Conservation (phyloP, 2,113 vertebrate genomes). For the Ctenomys sociabilis region DNA sequence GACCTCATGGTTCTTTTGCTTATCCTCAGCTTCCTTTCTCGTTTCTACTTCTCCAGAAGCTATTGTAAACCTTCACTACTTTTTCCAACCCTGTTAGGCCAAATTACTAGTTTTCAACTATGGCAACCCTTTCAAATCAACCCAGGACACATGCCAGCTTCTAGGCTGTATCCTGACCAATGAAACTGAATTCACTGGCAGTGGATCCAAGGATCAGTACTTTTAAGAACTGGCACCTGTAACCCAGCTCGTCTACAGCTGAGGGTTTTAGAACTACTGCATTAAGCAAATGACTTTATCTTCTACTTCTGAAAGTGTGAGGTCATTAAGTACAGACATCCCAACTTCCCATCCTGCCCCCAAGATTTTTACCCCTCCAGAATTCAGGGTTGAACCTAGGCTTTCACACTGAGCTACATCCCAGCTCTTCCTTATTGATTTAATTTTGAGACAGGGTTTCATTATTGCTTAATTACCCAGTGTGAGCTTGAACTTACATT, state of each 20-base stretch:
- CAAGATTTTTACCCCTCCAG: neutral
- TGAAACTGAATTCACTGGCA: neutral
- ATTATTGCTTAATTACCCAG: neutral
- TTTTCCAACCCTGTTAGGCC: neutral
- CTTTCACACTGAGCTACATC: neutral
- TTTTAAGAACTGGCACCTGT: slow-evolving; percentile 1
- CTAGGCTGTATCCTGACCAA: neutral
- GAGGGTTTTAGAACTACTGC: neutral
- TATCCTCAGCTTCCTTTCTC: neutral
- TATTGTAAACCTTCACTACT: neutral
- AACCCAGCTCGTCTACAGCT: neutral
- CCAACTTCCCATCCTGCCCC: neutral
- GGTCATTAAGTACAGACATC: neutral
- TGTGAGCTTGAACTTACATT: neutral
- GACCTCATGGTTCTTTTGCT: neutral
- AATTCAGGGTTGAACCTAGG: neutral
- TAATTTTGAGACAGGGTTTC: neutral
- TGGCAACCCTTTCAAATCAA: neutral
- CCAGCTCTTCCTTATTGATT: neutral
- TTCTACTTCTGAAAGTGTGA: neutral
- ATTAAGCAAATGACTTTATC: neutral
- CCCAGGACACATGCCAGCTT: neutral
- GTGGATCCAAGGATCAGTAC: neutral
- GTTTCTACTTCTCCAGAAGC: neutral
- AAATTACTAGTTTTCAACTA: neutral